Percentiles rank a stretch among this genome's conserved stretches.
These are phyloP conservation scores for Schizothorax lantsangensis DNA, from an alignment of 2,797 vertebrate genomes.

Conservation along the genomic window DNA sequence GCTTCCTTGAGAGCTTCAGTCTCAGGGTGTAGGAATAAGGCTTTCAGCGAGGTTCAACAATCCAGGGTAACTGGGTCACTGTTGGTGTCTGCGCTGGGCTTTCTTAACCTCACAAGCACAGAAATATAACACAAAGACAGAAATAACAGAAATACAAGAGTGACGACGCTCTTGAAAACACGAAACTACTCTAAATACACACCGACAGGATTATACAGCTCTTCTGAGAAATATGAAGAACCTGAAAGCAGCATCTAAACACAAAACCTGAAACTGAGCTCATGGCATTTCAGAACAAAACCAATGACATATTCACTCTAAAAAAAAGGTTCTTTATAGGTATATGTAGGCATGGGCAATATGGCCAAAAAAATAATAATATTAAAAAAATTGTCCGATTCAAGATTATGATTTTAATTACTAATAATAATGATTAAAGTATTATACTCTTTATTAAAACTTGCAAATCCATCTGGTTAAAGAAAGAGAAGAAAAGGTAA, in stretches of 20 bases:
- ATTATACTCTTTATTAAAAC: too few relatives aligned
- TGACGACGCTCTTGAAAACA: slow-evolving; percentile 12
- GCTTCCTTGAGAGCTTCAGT: slow-evolving; percentile 55
- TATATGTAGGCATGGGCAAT: not conserved
- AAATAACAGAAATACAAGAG: slow-evolving; percentile 56
- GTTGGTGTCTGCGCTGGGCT: slow-evolving; percentile 66
- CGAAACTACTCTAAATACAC: not conserved
- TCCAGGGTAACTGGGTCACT: slow-evolving; percentile 80
- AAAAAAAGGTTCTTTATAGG: not conserved
- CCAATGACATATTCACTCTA: not conserved
- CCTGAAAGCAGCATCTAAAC: not conserved
- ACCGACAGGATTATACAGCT: not conserved
- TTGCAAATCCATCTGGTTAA: too few relatives aligned
- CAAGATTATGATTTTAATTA: not conserved
- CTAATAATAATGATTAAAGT: too few relatives aligned
- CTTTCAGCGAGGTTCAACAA: slow-evolving; percentile 70
- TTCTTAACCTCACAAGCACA: slow-evolving; percentile 59
- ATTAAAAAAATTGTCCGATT: too few relatives aligned
- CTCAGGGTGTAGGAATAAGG: slow-evolving; percentile 68
- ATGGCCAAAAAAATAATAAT: too few relatives aligned
- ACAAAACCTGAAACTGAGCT: not conserved
- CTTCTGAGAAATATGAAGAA: not conserved
- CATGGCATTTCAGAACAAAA: not conserved
- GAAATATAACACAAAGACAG: slow-evolving; percentile 56
- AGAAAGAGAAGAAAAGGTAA: too few relatives aligned